These are phyloP conservation scores for Caenorhabditis becei DNA, from an alignment of 2,888 invertebrate genomes.

Conservation along the genomic window DNA sequence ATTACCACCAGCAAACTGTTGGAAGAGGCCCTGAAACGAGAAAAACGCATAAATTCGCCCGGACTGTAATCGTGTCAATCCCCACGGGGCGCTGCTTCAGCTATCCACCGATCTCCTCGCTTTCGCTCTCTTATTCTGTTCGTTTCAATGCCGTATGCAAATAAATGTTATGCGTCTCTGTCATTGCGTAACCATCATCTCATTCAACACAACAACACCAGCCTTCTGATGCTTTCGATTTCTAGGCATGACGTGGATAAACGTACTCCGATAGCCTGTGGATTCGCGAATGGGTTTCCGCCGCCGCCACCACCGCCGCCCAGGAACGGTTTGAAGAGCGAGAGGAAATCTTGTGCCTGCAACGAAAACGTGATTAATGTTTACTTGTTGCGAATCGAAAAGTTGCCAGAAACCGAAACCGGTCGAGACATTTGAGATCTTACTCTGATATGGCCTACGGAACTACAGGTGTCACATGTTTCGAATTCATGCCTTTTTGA, in stretches of 20 bases:
- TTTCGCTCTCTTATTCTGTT: slow-evolving; percentile 17
- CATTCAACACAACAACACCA: slow-evolving; percentile 18
- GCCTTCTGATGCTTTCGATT: slow-evolving; percentile 22
- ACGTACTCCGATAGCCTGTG: slow-evolving; percentile 60
- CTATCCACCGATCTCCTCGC: background rate
- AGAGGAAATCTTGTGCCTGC: slow-evolving; percentile 75
- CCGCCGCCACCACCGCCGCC: slow-evolving; percentile 64
- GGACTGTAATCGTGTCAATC: slow-evolving; percentile 13
- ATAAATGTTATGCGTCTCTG: slow-evolving; percentile 26
- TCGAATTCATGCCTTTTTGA: slow-evolving; percentile 1
- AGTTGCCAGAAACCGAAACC: background rate
- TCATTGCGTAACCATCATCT: slow-evolving; percentile 43
- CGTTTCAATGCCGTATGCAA: slow-evolving; percentile 49
- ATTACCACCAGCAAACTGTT: slow-evolving; percentile 66
- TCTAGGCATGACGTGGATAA: slow-evolving; percentile 1
- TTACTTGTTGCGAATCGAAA: background rate
- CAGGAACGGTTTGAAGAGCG: slow-evolving; percentile 73
- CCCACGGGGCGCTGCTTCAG: background rate
- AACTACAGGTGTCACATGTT: no score
- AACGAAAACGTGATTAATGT: background rate
- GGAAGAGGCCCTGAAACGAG: slow-evolving; percentile 64
- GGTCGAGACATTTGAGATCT: background rate
- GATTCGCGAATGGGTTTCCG: slow-evolving; percentile 59
- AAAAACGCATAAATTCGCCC: background rate
- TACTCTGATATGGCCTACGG: no score